phyloP scores from a whole-genome alignment of 2,113 vertebrate genomes.

The Pseudonaja textilis region DNA sequence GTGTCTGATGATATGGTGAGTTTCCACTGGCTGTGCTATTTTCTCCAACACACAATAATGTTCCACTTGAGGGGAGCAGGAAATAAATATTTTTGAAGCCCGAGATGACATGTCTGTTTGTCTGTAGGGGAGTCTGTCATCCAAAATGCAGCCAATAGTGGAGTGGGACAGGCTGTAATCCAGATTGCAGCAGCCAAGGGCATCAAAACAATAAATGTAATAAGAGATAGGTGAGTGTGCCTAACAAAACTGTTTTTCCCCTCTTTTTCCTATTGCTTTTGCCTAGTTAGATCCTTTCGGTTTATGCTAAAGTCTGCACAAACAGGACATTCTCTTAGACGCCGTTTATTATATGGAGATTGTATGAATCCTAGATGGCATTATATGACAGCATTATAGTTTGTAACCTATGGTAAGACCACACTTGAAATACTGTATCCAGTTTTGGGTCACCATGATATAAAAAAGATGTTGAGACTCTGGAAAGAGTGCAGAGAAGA shows the following conservation, averaged over 20 bases:
- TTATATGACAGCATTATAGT: background rate
- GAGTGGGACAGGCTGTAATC: constrained; percentile 94
- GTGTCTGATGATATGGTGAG: background rate
- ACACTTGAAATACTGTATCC: too few relatives aligned
- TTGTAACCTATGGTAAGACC: too few relatives aligned
- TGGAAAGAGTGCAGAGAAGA: background rate
- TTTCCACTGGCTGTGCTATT: background rate
- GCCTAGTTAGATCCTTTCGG: background rate
- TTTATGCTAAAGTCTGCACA: background rate
- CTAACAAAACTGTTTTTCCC: background rate
- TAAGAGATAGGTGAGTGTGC: constrained; percentile 84
- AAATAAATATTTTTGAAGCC: background rate
- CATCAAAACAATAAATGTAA: constrained; percentile 87
- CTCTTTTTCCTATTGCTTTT: background rate
- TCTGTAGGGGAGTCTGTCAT: constrained; percentile 87
- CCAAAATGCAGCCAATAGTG: constrained; percentile 95
- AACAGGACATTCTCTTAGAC: background rate
- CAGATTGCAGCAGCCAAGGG: constrained; percentile 88
- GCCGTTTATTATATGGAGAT: background rate
- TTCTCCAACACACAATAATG: background rate
- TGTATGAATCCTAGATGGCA: background rate
- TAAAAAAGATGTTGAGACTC: background rate
- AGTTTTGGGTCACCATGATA: background rate
- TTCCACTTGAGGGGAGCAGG: background rate
- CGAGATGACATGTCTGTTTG: constrained; percentile 22